phyloP scores from a whole-genome alignment of 2,113 vertebrate species.

The Hippocampus comes region DNA sequence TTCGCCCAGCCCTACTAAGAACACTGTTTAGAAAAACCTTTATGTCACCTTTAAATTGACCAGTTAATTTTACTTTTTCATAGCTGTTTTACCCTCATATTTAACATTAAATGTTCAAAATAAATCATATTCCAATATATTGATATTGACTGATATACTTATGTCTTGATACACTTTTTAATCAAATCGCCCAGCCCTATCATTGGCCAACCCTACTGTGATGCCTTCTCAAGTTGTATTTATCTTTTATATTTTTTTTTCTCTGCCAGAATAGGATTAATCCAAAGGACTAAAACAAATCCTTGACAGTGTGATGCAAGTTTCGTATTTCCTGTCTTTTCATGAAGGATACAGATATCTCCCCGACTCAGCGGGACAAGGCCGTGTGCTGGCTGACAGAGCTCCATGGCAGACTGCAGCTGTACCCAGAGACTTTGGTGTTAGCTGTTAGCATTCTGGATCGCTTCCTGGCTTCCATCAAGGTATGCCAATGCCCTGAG shows the following conservation, averaged over 20 bases:
- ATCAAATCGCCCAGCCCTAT: too few species aligned
- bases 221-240: not conserved
- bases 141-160: too few species aligned
- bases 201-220: not conserved
- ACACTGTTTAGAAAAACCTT: too few species aligned
- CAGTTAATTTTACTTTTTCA: too few species aligned
- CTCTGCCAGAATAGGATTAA: not conserved
- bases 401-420: slow-evolving; percentile 84
- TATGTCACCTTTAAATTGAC: too few species aligned
- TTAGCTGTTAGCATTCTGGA: slow-evolving; percentile 92
- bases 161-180: too few species aligned
- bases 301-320: not conserved
- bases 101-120: too few species aligned
- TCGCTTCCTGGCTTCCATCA: slow-evolving; percentile 91
- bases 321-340: not conserved
- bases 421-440: slow-evolving; percentile 95
- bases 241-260: not conserved
- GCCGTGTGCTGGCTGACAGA: slow-evolving; percentile 91
- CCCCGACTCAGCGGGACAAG: slow-evolving; percentile 93
- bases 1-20: too few species aligned
- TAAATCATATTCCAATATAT: too few species aligned
- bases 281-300: not conserved
- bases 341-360: slow-evolving; percentile 86
- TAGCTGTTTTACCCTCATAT: too few species aligned
- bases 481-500: slow-evolving; percentile 73